phyloP scores from a whole-genome alignment of 2,888 invertebrate species.

The Meta bourneti region DNA sequence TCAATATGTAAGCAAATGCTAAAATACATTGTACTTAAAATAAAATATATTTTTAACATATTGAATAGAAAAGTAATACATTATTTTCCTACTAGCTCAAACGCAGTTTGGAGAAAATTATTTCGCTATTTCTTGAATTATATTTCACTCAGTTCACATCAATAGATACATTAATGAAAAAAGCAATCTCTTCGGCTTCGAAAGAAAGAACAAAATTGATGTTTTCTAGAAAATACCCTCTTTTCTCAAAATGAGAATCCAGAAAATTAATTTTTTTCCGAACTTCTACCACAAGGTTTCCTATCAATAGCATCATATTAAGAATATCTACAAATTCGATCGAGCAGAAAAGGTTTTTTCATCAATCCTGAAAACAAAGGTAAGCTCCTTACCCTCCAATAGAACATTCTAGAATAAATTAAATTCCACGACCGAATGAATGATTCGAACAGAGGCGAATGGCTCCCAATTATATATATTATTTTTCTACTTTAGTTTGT shows the following conservation, averaged over 20 bases:
- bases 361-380: conserved; percentile 56
- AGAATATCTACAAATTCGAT: conserved; percentile 49
- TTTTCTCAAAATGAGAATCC: conserved; percentile 48
- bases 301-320: conserved; percentile 58
- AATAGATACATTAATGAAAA: conserved; percentile 42
- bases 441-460: conserved; percentile 45
- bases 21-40: too few relatives aligned
- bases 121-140: too few relatives aligned
- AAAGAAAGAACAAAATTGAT: conserved; percentile 8
- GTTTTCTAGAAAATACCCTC: conserved; percentile 23
- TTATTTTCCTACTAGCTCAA: too few relatives aligned
- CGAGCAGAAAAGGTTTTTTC: not conserved
- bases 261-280: conserved; percentile 56
- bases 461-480: conserved; percentile 47
- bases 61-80: too few relatives aligned
- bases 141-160: conserved; percentile 24
- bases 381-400: conserved; percentile 54
- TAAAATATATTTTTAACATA: too few relatives aligned
- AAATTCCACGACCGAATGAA: conserved; percentile 63
- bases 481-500: conserved; percentile 10
- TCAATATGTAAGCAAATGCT: too few relatives aligned
- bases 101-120: too few relatives aligned
- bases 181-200: conserved; percentile 41
- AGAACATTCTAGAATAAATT: conserved; percentile 61
- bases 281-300: conserved; percentile 1